Percentiles rank a stretch among this genome's conserved stretches.
Evolutionary conservation across 2,797 vertebrate species (phyloP).

Genomic region (Dermochelys coriacea): DNA sequence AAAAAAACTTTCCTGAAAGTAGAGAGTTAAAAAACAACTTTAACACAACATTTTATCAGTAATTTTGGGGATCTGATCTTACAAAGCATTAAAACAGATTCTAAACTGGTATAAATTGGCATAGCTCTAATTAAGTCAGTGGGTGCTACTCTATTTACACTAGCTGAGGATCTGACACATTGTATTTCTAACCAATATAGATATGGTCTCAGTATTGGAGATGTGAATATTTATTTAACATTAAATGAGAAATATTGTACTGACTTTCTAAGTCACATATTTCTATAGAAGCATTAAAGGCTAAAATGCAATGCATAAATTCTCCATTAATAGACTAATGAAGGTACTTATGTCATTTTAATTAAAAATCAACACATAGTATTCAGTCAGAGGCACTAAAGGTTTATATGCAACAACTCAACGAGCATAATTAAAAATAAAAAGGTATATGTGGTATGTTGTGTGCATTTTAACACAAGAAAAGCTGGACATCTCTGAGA

Average conservation of each 20-base stretch:
- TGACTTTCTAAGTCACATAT: background rate
- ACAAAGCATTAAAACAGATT: background rate
- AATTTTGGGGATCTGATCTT: background rate
- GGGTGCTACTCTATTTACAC: background rate
- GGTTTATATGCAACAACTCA: background rate
- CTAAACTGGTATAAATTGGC: background rate
- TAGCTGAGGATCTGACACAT: background rate
- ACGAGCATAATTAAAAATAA: rapidly evolving
- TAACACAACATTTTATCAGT: background rate
- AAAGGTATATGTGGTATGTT: background rate
- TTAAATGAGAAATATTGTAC: too few species aligned
- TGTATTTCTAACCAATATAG: background rate
- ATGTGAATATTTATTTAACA: background rate
- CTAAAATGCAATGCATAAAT: background rate
- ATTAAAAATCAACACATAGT: background rate
- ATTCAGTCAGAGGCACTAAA: background rate
- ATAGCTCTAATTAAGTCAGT: background rate
- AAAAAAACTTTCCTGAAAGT: background rate
- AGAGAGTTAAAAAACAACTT: background rate
- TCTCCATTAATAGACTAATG: background rate
- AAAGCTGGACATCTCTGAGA: background rate
- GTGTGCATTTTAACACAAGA: background rate
- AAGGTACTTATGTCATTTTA: background rate
- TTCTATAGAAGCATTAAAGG: background rate
- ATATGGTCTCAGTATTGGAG: too few species aligned